Evolutionary conservation across 37 sponge, comb jelly and placozoan genomes (phyloP), one percentile per base, ranked within the genome.

Genomic region (Oopsacas minuta): DNA sequence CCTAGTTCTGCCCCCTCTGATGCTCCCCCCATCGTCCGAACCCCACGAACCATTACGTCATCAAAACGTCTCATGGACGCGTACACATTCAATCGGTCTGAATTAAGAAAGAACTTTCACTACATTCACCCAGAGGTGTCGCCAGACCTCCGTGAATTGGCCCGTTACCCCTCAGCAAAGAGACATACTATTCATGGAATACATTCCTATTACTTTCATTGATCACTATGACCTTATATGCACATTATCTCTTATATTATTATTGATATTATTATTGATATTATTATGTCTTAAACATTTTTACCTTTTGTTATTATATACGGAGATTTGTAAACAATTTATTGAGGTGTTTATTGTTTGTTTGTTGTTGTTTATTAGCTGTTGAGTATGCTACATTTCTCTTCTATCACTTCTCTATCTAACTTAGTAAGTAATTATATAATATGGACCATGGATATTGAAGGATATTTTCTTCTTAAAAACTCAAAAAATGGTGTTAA

Each of bases 181-280:
- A 69, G 94, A 37, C 94, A 93, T 49, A 37, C 86, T 25, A 91
- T 93, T 81, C 85, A 91, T 69, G 94, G 94, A 0, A 52, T 53
- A 42, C 88, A 93, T 42, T 86, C 91, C 23, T 91, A 93, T 82
- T 91, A 87, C 84, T 93, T 85, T 35, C 94, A 93, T 53, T 93
- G 81, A 85, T 69, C 46, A n/a, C n/a, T n/a, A n/a, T n/a, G n/a
- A n/a, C n/a, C n/a, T n/a, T n/a, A n/a, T n/a, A n/a, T n/a, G n/a
- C n/a, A n/a, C n/a, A n/a, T n/a, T n/a, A 42, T 42, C 49, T 42
- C 49, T 42, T 42, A 42, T n/a, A n/a, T n/a, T n/a, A n/a, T n/a
- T n/a, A n/a, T n/a, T n/a, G n/a, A n/a, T n/a, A n/a, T n/a, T n/a
- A n/a, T n/a, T n/a, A n/a, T n/a, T n/a, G n/a, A n/a, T n/a, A n/a